Evolutionary conservation across 2,797 vertebrate genomes (phyloP).

Genomic region (Sternarchorhynchus goeldii): DNA sequence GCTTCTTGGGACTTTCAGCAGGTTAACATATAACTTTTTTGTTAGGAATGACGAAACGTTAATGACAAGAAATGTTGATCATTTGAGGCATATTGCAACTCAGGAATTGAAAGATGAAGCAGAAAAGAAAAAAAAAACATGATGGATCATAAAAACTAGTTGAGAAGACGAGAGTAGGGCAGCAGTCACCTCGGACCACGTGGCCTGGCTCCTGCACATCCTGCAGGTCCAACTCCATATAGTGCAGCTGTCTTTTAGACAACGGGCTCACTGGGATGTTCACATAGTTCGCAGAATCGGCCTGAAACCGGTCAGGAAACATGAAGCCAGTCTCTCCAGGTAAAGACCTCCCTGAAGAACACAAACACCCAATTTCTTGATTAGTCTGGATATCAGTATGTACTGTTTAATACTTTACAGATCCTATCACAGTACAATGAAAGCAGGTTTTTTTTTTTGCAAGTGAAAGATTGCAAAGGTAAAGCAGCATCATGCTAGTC

Average conservation of each 20-base stretch:
- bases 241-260: conserved; percentile 79
- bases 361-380: background rate
- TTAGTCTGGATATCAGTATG: background rate
- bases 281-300: conserved; percentile 77
- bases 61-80: too few species aligned
- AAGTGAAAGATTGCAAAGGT: too few species aligned
- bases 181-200: conserved; percentile 75
- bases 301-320: conserved; percentile 61
- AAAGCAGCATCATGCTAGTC: too few species aligned
- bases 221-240: conserved; percentile 83
- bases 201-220: conserved; percentile 74
- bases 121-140: background rate
- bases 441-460: too few species aligned
- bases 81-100: background rate
- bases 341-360: conserved; percentile 66
- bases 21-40: background rate
- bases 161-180: background rate
- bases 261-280: conserved; percentile 84
- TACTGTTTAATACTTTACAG: background rate
- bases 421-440: too few species aligned
- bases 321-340: conserved; percentile 57
- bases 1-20: background rate
- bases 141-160: background rate
- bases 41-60: too few species aligned
- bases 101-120: background rate